phyloP scores from a whole-genome alignment of 2,113 vertebrate species.

The Ammodytes dubius region DNA sequence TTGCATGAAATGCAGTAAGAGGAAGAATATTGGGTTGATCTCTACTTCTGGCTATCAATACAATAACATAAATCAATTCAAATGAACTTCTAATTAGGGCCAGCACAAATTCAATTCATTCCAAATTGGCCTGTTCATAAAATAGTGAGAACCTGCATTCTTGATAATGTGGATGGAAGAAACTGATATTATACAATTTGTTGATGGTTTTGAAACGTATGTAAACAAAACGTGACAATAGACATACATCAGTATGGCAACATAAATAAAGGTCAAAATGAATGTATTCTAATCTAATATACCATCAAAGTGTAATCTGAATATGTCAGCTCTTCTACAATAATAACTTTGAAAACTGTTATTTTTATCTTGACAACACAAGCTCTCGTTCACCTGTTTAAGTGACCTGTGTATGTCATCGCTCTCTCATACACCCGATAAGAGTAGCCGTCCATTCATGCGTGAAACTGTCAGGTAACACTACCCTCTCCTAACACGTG shows the following conservation, averaged over 20 bases:
- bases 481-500: constrained; percentile 48
- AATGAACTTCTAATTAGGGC: too few species aligned
- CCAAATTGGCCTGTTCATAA: background rate
- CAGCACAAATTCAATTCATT: background rate
- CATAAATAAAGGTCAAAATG: constrained; percentile 30
- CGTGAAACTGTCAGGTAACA: constrained; percentile 68
- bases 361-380: constrained; percentile 50
- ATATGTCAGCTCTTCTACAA: constrained; percentile 46
- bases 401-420: constrained; percentile 37
- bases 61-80: too few species aligned
- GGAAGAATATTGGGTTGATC: too few species aligned
- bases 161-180: background rate
- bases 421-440: constrained; percentile 47
- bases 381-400: constrained; percentile 61
- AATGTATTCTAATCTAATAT: constrained; percentile 29
- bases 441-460: constrained; percentile 47
- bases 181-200: background rate
- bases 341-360: constrained; percentile 14
- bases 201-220: background rate
- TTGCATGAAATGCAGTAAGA: background rate
- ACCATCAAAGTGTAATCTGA: constrained; percentile 39
- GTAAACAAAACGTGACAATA: constrained; percentile 1
- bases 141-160: background rate
- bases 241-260: background rate
- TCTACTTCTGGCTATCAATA: too few species aligned